Evolutionary conservation across 2,888 invertebrate species (phyloP).

Genomic region (Quadroppia sp.): DNA sequence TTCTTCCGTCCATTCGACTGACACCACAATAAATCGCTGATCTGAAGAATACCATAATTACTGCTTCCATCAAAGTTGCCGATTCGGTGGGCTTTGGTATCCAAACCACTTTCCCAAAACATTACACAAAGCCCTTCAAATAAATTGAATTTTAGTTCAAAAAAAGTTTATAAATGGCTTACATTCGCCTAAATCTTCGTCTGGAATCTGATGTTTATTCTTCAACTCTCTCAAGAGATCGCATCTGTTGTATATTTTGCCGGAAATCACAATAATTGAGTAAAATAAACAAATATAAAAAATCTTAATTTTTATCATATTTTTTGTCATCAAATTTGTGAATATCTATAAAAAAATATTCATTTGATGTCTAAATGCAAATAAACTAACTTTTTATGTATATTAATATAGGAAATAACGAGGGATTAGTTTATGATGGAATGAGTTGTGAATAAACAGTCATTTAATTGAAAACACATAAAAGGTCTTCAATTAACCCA

Average conservation of each 20-base stretch:
- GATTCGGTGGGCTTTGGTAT: conserved; percentile 20
- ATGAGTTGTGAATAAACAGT: too few species aligned
- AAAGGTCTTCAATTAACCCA: too few species aligned
- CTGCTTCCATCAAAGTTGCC: conserved; percentile 31
- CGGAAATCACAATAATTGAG: neutral
- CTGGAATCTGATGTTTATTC: neutral
- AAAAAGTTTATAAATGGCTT: neutral
- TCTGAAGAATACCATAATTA: conserved; percentile 28
- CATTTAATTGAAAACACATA: too few species aligned
- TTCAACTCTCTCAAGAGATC: conserved; percentile 1
- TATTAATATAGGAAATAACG: too few species aligned
- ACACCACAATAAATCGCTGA: conserved; percentile 21
- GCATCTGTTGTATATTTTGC: conserved; percentile 2
- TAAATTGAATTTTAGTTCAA: neutral
- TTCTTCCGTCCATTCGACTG: conserved; percentile 17
- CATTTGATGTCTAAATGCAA: too few species aligned
- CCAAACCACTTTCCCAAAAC: conserved; percentile 32
- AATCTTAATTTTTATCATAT: neutral
- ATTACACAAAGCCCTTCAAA: conserved; percentile 30
- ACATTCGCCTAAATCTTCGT: conserved; percentile 5
- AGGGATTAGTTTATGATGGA: too few species aligned
- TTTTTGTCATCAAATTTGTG: too few species aligned
- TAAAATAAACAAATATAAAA: neutral
- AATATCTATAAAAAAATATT: too few species aligned
- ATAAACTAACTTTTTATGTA: too few species aligned